Evolutionary conservation across 2,113 vertebrate species (phyloP), one percentile per base, ranked within the genome.

Genomic region (Halcyon malimbica): DNA sequence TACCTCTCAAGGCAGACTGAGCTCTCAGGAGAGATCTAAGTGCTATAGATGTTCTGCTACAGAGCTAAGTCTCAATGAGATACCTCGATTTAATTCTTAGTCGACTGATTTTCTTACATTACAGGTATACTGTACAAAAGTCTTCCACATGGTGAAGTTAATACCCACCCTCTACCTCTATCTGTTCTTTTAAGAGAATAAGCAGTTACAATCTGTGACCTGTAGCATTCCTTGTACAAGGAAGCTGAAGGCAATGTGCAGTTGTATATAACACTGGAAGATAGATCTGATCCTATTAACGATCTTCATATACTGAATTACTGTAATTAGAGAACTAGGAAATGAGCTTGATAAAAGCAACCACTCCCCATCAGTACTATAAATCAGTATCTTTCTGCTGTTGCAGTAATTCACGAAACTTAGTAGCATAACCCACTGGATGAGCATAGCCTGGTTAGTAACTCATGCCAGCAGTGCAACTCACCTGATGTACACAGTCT

Each of bases 31-130:
- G 21, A 78, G 3, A 76, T 5, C 0, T 10, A 63, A 75, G 20
- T 13, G 13, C 50, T 54, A 9, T 1, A 44, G 25, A 69, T 73
- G 37, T 16, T 88, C 76, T 65, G 60, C 59, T 48, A 37, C 19
- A 44, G 26, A 77, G 31, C 50, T 41, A 51, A 63, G 51, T 46
- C 33, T 90, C 8, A 3, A 53, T 28, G 51, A n/a, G 35, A 54
- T 41, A 9, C 37, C 53, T 60, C 42, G 28, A 23, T 46, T 57
- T 33, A 63, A 41, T 39, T 71, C 64, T 78, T 4, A 13, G 19
- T 13, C 0, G 0, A 73, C 63, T 23, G 3, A 41, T 62, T 57
- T 83, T n/a, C 60, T 25, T 71, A 35, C 24, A 28, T 42, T 48
- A 59, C 4, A 60, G 37, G 14, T 54, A 89, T 80, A 80, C 76